Evolutionary conservation across 2,113 vertebrate genomes (phyloP).

Genomic region (Myiagra hebetior): DNA sequence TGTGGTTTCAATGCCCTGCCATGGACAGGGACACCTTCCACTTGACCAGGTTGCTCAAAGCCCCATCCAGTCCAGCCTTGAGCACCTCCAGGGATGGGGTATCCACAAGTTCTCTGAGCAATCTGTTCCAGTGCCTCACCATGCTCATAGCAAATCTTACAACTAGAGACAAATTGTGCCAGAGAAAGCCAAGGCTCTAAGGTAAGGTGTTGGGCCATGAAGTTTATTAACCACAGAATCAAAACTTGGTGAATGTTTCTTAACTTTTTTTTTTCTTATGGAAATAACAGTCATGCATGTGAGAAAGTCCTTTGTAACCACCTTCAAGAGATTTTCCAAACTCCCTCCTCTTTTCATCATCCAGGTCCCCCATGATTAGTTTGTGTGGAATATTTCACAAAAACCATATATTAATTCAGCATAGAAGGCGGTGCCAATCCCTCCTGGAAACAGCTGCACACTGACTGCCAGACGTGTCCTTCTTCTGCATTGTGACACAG

Average conservation of each 20-base stretch:
- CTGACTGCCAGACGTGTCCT: not conserved
- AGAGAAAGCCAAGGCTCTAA: not conserved
- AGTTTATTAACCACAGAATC: not conserved
- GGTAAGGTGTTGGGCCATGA: rapidly evolving
- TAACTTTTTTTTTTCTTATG: not conserved
- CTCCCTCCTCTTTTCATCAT: not conserved
- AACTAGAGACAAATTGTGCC: not conserved
- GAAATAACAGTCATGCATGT: not conserved
- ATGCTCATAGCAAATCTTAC: not conserved
- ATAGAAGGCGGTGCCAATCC: not conserved
- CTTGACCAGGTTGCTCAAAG: not conserved
- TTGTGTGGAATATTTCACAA: not conserved
- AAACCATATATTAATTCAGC: not conserved
- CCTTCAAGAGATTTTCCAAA: not conserved
- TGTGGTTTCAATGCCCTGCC: not conserved
- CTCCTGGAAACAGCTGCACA: not conserved
- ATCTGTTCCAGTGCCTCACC: not conserved
- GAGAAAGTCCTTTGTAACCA: not conserved
- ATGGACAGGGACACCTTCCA: not conserved
- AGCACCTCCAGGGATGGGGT: not conserved
- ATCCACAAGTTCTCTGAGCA: not conserved
- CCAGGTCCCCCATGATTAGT: too few relatives aligned
- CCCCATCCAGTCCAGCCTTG: rapidly evolving
- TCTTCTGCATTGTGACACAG: not conserved
- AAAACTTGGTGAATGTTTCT: not conserved